Base-by-base conservation (phyloP, 2,888 invertebrate species). In the Notodonta ziczac region DNA sequence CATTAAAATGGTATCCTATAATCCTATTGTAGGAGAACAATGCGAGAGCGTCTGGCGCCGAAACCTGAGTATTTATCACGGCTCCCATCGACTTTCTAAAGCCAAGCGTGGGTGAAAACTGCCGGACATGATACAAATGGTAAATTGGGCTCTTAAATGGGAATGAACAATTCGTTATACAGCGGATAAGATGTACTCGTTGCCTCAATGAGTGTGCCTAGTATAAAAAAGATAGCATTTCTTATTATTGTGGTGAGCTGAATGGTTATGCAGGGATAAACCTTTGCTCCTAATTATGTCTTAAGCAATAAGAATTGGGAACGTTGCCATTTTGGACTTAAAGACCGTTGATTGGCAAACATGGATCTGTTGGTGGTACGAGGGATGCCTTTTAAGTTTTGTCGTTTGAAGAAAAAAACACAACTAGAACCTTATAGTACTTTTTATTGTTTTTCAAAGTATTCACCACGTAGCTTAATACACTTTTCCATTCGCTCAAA, bases 21-120 rank as follows among this genome's bases (percentile, higher is more conserved):
- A 83, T 84, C 76, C 80, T 82, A 86, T 86, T 87, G 85, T 86
- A 74, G 72, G 58, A 81, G 80, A 84, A 87, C 84, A 84, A 87
- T 84, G 67, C 62, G 62, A 68, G 66, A 72, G 67, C 65, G 67
- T 66, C 60, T 62, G 67, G 69, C 67, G 72, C 76, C 80, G 73
- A 83, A 82, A 83, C 77, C 76, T 72, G 64, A 72, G 70, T 67
- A 80, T 81, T 75, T 84, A 86, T 83, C 80, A 59, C 65, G 57
- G 69, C 70, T 62, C 70, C 72, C 76, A 82, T 78, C 72, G 68
- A 83, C 85, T 84, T 85, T 87, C 88, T 87, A 88, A 84, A 81
- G 71, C 74, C 62, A 54, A 50, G 78, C 77, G 86, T 88, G 80
- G 85, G 86, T 77, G 83, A 81, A n/a, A 78, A 79, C 69, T 65